Conservation (phyloP, 2,888 invertebrate genomes). For the Aplocera efformata region DNA sequence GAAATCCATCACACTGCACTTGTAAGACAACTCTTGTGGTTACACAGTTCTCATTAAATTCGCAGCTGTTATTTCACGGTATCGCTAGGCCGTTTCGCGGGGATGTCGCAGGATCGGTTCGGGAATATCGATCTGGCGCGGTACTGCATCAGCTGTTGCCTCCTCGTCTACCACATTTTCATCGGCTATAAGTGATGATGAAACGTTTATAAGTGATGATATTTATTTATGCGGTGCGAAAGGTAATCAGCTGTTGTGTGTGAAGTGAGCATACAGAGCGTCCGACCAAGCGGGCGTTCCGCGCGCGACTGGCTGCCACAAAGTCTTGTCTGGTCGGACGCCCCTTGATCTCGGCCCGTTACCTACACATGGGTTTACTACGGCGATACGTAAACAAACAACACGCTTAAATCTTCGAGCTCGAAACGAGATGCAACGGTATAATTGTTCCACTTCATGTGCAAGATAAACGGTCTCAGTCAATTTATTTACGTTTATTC, state of each 20-base stretch:
- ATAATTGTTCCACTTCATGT: conserved; percentile 26
- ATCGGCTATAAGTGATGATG: conserved; percentile 25
- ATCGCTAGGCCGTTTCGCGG: conserved; percentile 50
- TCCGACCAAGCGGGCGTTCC: conserved; percentile 57
- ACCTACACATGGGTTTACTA: conserved; percentile 69
- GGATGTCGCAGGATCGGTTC: conserved; percentile 51
- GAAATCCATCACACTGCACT: conserved; percentile 70
- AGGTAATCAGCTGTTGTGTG: conserved; percentile 60
- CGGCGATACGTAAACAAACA: conserved; percentile 73
- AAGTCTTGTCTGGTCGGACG: conserved; percentile 26
- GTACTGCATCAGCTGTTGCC: conserved; percentile 37
- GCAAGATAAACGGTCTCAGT: conserved; percentile 15
- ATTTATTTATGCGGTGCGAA: conserved; percentile 47
- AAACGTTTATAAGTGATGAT: conserved; percentile 37
- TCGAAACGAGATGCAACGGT: conserved; percentile 31
- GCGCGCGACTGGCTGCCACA: conserved; percentile 61
- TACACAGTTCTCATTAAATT: conserved; percentile 39
- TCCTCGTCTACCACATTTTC: conserved; percentile 28
- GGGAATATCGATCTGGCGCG: conserved; percentile 62
- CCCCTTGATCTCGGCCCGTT: conserved; percentile 51
- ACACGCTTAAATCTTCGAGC: conserved; percentile 39
- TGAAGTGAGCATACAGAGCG: conserved; percentile 36
- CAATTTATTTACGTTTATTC: conserved; percentile 7
- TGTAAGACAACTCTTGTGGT: conserved; percentile 46
- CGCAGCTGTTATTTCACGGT: conserved; percentile 61